These are phyloP conservation scores for Tetramorium alpestre DNA, from an alignment of 1,140 invertebrate genomes.

Conservation along the genomic window DNA sequence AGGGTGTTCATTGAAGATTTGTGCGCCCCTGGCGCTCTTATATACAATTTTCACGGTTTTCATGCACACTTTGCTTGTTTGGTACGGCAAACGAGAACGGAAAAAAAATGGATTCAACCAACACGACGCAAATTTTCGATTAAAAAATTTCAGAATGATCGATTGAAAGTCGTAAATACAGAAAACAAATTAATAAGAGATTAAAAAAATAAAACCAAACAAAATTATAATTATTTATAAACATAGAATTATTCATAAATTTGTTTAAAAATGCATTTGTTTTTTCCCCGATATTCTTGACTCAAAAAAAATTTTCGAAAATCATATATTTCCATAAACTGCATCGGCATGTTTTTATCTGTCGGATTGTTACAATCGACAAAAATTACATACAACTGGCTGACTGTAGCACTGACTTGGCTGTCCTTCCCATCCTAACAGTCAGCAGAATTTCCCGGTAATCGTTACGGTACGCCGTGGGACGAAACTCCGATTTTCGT, in stretches of 20 bases:
- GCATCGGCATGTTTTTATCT: not conserved
- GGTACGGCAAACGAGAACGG: conserved; percentile 64
- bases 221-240: not conserved
- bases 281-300: not conserved
- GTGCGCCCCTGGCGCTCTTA: conserved; percentile 61
- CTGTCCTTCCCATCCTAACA: conserved; percentile 48
- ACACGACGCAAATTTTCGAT: conserved; percentile 37
- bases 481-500: conserved; percentile 45
- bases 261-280: not conserved
- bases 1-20: conserved; percentile 67
- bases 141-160: conserved; percentile 47
- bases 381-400: conserved; percentile 22
- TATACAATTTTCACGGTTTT: conserved; percentile 77
- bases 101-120: conserved; percentile 69
- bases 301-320: not conserved
- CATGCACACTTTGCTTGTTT: conserved; percentile 63
- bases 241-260: not conserved
- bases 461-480: conserved; percentile 59
- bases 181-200: conserved; percentile 16
- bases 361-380: not conserved
- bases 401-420: conserved; percentile 27
- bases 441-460: conserved; percentile 60
- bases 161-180: conserved; percentile 28
- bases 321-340: not conserved
- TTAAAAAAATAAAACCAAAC: not conserved